Evolutionary conservation across 2,797 vertebrate genomes (phyloP), one percentile per base, ranked within the genome.

Genomic region (Anguilla marmorata): DNA sequence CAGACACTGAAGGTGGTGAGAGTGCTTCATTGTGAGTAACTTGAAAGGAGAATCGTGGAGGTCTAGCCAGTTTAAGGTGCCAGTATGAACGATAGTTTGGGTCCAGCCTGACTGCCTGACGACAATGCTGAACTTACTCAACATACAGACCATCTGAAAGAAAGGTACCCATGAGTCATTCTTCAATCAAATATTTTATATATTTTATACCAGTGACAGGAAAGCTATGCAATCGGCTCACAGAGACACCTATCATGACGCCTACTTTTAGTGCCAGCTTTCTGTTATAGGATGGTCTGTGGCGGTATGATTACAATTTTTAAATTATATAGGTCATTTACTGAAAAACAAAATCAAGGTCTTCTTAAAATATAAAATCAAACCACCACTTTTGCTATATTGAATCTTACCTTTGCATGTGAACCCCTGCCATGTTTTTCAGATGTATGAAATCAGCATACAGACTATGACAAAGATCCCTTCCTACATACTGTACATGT

Each of bases 371-470:
- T 27, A 24, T 66, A 24, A 66, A 66, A 69, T 4, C 63, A 69
- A 69, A 69, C 7, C 24, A 69, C 63, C 56, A 58, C 3, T 69
- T 24, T 9, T 69, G 24, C n/a, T 27, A 19, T 58, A 3, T 3
- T 58, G n/a, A 69, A 5, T 11, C 63, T 27, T 7, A 69, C 3
- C 24, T 69, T 69, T 27, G n/a, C 63, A 69, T 9, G 7, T 27
- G 0, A 9, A n/a, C 24, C 21, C 4, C 24, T 69, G 6, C 5
- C 0, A 0, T 69, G 14, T 1, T 69, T n/a, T 74, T 9, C 27
- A 74, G 69, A 74, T 30, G 69, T 74, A 41, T 76, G 74, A 76
- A 76, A 76, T 76, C 74, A 41, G 30, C 37, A 41, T 33, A 41
- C 37, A 4, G 11, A 19, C 33, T 16, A 76, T 41, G 74, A 37